Percentiles rank a stretch among this genome's conserved stretches.
phyloP scores from a whole-genome alignment of 2,113 vertebrate genomes.

The Isurus oxyrinchus region DNA sequence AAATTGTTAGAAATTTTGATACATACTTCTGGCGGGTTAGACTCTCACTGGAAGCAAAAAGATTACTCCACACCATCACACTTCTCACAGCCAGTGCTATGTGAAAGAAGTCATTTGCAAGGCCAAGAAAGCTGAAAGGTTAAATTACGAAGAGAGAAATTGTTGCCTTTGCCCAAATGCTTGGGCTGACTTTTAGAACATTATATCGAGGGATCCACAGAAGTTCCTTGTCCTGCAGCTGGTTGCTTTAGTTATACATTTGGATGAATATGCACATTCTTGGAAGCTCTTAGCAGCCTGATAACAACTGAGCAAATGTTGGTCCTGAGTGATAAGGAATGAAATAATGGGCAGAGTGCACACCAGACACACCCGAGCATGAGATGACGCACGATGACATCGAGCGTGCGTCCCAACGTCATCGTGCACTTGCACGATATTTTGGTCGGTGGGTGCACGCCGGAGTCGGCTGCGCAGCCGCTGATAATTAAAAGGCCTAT shows the following conservation, averaged over 20 bases:
- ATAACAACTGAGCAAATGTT: not conserved
- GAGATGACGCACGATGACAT: too few relatives aligned
- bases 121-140: not conserved
- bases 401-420: too few relatives aligned
- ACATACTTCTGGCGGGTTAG: not conserved
- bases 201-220: not conserved
- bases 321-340: slow-evolving; percentile 1
- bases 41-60: not conserved
- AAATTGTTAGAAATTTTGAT: not conserved
- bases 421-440: too few relatives aligned
- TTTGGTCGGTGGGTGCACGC: too few relatives aligned
- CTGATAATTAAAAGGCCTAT: too few relatives aligned
- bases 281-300: not conserved
- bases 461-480: too few relatives aligned
- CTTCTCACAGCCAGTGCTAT: not conserved
- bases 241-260: not conserved
- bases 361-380: too few relatives aligned
- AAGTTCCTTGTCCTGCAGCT: not conserved
- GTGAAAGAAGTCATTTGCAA: not conserved
- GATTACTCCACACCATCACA: not conserved
- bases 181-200: not conserved
- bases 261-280: slow-evolving; percentile 27
- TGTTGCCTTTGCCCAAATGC: not conserved
- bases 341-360: not conserved
- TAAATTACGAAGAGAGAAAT: not conserved